A percentile compares a stretch with the other conserved stretches of the same genome.
Evolutionary conservation across 2,113 vertebrate genomes (phyloP).

Genomic region (Platichthys stellatus): DNA sequence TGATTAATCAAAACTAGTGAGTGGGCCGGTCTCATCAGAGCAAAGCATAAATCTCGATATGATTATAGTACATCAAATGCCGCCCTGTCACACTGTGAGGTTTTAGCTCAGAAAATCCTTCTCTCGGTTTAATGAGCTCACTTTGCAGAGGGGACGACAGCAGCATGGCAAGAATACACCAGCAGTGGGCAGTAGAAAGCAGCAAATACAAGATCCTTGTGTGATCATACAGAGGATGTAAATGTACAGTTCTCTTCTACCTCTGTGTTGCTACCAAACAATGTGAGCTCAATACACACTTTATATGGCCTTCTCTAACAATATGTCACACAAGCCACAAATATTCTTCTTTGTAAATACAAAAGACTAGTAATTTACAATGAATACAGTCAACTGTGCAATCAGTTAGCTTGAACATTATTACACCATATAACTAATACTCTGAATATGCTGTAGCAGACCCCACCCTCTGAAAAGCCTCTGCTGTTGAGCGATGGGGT

Average conservation of each 20-base stretch:
- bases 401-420: too few relatives aligned
- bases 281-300: too few relatives aligned
- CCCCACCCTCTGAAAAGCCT: too few relatives aligned
- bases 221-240: not conserved
- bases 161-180: slow-evolving; percentile 1
- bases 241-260: not conserved
- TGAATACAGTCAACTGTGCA: too few relatives aligned
- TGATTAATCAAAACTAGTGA: not conserved
- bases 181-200: slow-evolving; percentile 38
- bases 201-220: not conserved
- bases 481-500: too few relatives aligned
- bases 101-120: not conserved
- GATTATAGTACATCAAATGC: not conserved
- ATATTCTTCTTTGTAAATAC: too few relatives aligned
- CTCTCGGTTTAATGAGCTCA: not conserved
- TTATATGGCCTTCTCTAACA: too few relatives aligned
- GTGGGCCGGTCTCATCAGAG: not conserved
- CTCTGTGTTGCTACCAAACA: not conserved
- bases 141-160: not conserved
- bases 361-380: too few relatives aligned
- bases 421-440: too few relatives aligned
- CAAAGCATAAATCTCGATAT: not conserved
- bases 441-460: too few relatives aligned
- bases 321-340: too few relatives aligned
- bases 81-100: not conserved